phyloP scores from a whole-genome alignment of 1,140 invertebrate species.

The Apis florea region DNA sequence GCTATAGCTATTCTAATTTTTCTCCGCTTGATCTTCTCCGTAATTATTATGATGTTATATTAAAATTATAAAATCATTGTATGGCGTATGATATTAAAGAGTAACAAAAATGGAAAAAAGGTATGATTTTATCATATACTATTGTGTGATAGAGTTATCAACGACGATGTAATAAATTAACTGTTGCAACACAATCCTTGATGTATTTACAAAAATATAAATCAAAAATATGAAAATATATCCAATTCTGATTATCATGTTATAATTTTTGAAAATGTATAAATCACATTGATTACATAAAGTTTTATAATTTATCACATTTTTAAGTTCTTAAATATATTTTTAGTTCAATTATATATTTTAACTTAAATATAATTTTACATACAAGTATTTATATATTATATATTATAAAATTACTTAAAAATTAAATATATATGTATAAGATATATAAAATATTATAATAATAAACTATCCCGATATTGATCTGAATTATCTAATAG shows the following conservation, averaged over 20 bases:
- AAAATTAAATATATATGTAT: no score
- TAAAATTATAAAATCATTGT: conserved; percentile 61
- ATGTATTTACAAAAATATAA: conserved; percentile 37
- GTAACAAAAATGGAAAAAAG: conserved; percentile 33
- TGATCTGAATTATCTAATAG: no score
- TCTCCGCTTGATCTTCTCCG: conserved; percentile 49
- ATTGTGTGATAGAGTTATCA: conserved; percentile 71
- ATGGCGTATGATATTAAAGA: conserved; percentile 58
- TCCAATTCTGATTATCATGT: neutral
- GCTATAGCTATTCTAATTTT: conserved; percentile 44
- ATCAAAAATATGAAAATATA: neutral
- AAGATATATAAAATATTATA: no score
- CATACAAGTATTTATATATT: no score
- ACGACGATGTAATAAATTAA: conserved; percentile 73
- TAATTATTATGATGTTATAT: conserved; percentile 51
- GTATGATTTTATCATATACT: conserved; percentile 64
- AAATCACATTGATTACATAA: neutral
- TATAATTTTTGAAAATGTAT: neutral
- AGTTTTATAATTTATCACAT: no score
- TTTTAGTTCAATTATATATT: no score
- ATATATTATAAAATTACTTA: no score
- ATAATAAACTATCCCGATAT: no score
- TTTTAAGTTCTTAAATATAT: no score
- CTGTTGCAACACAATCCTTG: conserved; percentile 62
- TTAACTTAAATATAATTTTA: no score